Evolutionary conservation across 2,888 invertebrate species (phyloP).

Genomic region (Octodonta nipae): DNA sequence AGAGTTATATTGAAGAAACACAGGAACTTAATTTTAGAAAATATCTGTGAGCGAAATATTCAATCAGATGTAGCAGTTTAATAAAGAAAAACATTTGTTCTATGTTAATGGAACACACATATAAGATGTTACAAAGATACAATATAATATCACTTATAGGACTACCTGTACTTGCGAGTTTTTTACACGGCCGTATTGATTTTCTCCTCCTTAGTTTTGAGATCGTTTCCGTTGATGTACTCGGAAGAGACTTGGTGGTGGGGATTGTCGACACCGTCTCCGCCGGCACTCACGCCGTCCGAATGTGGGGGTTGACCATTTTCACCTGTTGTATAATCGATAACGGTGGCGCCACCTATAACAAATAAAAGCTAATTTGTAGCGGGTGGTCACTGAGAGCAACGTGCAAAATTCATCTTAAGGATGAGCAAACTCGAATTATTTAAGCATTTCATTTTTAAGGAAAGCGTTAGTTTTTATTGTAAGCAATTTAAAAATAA

Average conservation of each 20-base stretch:
- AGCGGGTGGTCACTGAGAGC: conserved; percentile 9
- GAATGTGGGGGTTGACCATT: conserved; percentile 27
- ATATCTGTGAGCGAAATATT: no score
- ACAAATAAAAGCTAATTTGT: conserved; percentile 27
- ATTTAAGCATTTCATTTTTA: no score
- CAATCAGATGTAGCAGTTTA: no score
- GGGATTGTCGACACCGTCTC: conserved; percentile 38
- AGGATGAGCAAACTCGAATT: background rate
- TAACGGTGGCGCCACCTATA: conserved; percentile 37
- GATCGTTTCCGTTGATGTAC: conserved; percentile 45
- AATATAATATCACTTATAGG: conserved; percentile 7
- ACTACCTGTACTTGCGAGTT: no score
- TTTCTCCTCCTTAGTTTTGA: conserved; percentile 45
- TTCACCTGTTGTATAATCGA: conserved; percentile 34
- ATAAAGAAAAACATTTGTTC: no score
- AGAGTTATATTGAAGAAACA: no score
- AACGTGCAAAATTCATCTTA: background rate
- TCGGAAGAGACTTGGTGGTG: conserved; percentile 43
- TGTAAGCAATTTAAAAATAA: no score
- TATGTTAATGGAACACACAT: no score
- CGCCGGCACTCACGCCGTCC: conserved; percentile 27
- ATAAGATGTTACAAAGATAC: background rate
- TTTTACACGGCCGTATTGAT: conserved; percentile 46
- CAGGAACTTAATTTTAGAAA: no score
- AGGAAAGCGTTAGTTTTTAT: no score